Evolutionary conservation across 2,888 invertebrate genomes (phyloP).

Genomic region (Andrena bicolor): DNA sequence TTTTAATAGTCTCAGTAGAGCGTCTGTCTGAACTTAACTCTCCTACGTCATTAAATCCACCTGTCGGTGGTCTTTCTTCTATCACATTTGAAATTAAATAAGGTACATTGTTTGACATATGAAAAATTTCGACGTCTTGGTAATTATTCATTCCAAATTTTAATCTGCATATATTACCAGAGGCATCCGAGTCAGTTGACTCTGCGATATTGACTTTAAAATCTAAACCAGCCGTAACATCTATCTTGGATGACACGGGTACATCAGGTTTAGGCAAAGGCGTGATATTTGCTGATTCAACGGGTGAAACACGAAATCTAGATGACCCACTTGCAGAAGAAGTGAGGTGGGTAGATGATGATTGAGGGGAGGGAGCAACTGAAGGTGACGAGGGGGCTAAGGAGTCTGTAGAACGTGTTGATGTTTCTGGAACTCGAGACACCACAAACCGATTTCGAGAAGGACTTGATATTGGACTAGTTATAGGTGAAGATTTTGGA

Average conservation of each 20-base stretch:
- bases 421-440: conserved; percentile 84
- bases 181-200: conserved; percentile 68
- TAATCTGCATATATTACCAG: conserved; percentile 65
- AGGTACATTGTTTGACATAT: conserved; percentile 44
- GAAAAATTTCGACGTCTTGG: conserved; percentile 30
- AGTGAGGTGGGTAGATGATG: conserved; percentile 86
- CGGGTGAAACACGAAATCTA: conserved; percentile 80
- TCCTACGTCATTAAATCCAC: conserved; percentile 14
- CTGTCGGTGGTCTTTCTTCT: conserved; percentile 16
- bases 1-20: conserved; percentile 20
- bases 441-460: conserved; percentile 85
- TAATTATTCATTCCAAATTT: conserved; percentile 51
- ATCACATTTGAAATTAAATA: conserved; percentile 31
- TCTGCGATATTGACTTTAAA: conserved; percentile 63
- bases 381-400: conserved; percentile 84
- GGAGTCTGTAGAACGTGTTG: conserved; percentile 82
- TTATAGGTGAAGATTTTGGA: conserved; percentile 89
- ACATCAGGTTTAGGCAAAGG: conserved; percentile 84
- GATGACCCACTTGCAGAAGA: conserved; percentile 82
- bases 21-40: conserved; percentile 38
- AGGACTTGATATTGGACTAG: conserved; percentile 89
- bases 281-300: conserved; percentile 75
- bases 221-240: conserved; percentile 74
- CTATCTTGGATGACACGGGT: conserved; percentile 77
- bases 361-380: conserved; percentile 81